phyloP scores from a whole-genome alignment of 2,888 invertebrate species.

The Diadegma fenestrale region DNA sequence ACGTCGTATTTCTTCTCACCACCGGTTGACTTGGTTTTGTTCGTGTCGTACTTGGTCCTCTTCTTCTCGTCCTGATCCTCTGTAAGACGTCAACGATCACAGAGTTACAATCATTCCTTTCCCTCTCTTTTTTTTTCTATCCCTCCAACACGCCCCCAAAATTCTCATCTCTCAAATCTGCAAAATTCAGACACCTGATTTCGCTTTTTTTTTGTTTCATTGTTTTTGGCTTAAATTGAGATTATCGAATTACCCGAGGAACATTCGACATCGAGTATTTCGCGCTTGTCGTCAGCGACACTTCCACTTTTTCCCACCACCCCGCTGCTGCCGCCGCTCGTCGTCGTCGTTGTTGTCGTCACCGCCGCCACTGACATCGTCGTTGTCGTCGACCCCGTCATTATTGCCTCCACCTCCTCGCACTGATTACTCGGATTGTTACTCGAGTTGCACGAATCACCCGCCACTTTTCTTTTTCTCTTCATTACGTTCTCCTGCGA shows the following conservation, averaged over 20 bases:
- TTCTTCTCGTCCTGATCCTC: slow-evolving; percentile 82
- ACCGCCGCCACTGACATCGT: background rate
- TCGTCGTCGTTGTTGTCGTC: background rate
- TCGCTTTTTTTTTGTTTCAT: slow-evolving; percentile 10
- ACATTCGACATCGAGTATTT: slow-evolving; percentile 69
- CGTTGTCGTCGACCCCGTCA: slow-evolving; percentile 61
- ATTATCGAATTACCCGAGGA: slow-evolving; percentile 65
- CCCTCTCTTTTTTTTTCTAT: slow-evolving; percentile 22
- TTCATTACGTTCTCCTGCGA: slow-evolving; percentile 80
- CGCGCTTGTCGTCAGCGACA: slow-evolving; percentile 79
- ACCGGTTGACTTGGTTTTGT: slow-evolving; percentile 41
- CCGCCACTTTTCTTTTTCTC: slow-evolving; percentile 76
- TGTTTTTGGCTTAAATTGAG: slow-evolving; percentile 39
- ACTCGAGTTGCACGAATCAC: slow-evolving; percentile 49
- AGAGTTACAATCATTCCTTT: slow-evolving; percentile 49
- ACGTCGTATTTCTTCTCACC: slow-evolving; percentile 67
- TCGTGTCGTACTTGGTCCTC: slow-evolving; percentile 72
- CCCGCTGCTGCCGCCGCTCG: background rate
- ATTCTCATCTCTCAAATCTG: slow-evolving; percentile 49
- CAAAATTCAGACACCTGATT: slow-evolving; percentile 58
- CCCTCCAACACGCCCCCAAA: slow-evolving; percentile 19
- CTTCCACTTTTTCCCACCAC: slow-evolving; percentile 74
- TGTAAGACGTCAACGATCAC: slow-evolving; percentile 61
- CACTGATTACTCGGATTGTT: slow-evolving; percentile 68
- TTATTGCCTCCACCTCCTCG: slow-evolving; percentile 64